These are phyloP conservation scores for Gryon sp. DNA, from an alignment of 1,140 invertebrate species.

Conservation along the genomic window DNA sequence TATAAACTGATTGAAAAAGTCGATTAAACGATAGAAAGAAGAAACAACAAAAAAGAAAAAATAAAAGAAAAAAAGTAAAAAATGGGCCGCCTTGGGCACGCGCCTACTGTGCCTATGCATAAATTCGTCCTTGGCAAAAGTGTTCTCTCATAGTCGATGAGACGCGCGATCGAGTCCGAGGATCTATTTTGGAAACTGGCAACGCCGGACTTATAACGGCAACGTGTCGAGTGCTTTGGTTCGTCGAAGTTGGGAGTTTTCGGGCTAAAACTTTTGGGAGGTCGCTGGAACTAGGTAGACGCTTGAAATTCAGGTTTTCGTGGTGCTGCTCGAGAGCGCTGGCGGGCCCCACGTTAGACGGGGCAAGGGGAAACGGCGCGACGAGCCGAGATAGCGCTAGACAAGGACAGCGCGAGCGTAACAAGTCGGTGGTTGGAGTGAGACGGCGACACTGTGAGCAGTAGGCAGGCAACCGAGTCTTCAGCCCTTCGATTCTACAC, in stretches of 20 bases:
- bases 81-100: not conserved
- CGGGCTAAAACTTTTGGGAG: slow-evolving; percentile 64
- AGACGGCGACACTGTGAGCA: slow-evolving; percentile 28
- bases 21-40: not conserved
- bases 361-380: slow-evolving; percentile 30
- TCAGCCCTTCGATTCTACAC: slow-evolving; percentile 69
- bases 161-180: not conserved
- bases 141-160: too few species aligned
- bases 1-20: too few species aligned
- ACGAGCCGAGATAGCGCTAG: slow-evolving; percentile 37
- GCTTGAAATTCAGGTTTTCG: slow-evolving; percentile 75
- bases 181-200: slow-evolving; percentile 62
- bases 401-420: slow-evolving; percentile 10
- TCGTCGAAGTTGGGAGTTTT: slow-evolving; percentile 62
- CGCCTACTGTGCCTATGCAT: not conserved
- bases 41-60: not conserved
- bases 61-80: not conserved
- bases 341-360: slow-evolving; percentile 58
- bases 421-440: slow-evolving; percentile 1
- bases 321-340: slow-evolving; percentile 61
- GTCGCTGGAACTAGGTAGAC: slow-evolving; percentile 64
- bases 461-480: slow-evolving; percentile 60
- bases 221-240: slow-evolving; percentile 39
- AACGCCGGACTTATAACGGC: slow-evolving; percentile 58
- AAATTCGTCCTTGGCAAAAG: slow-evolving; percentile 14